A percentile compares a stretch with the other conserved stretches of the same genome.
Evolutionary conservation across 1,140 invertebrate species (phyloP).

Genomic region (Procambarus virginalis): DNA sequence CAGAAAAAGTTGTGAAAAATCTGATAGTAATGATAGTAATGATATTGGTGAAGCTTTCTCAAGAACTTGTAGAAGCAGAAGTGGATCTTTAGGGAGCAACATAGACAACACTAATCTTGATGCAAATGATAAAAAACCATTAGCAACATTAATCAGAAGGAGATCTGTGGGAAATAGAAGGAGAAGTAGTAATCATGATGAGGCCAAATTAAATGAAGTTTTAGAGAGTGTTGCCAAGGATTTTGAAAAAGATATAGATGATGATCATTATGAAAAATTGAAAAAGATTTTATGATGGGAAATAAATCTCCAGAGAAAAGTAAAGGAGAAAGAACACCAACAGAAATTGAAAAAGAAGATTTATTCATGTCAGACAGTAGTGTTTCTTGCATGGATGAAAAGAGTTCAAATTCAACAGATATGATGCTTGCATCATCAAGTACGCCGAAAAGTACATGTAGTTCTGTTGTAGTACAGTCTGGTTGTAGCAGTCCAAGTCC

Average conservation of each 20-base stretch:
- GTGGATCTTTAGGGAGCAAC: conserved; percentile 15
- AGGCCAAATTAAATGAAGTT: conserved; percentile 69
- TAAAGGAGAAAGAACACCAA: conserved; percentile 13
- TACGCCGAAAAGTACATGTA: background rate
- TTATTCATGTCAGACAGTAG: conserved; percentile 7
- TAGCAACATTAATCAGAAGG: conserved; percentile 18
- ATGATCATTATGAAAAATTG: conserved; percentile 65
- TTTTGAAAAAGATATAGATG: conserved; percentile 69
- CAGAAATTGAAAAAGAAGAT: background rate
- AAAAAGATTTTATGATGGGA: conserved; percentile 67
- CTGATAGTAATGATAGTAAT: conserved; percentile 29
- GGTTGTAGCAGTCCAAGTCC: conserved; percentile 30
- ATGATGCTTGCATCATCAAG: background rate
- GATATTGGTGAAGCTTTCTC: background rate
- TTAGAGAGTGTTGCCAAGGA: conserved; percentile 68
- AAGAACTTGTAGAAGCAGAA: conserved; percentile 26
- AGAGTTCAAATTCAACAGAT: conserved; percentile 24
- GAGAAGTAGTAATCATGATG: conserved; percentile 66
- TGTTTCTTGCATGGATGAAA: conserved; percentile 38
- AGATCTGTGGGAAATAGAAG: conserved; percentile 55
- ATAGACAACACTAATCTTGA: conserved; percentile 2
- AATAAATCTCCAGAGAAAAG: conserved; percentile 69
- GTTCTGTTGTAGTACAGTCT: background rate
- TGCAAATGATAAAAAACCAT: conserved; percentile 20
- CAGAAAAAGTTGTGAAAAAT: conserved; percentile 32